Conservation (phyloP, 2,888 invertebrate genomes). For the Elaeidobius kamerunicus region DNA sequence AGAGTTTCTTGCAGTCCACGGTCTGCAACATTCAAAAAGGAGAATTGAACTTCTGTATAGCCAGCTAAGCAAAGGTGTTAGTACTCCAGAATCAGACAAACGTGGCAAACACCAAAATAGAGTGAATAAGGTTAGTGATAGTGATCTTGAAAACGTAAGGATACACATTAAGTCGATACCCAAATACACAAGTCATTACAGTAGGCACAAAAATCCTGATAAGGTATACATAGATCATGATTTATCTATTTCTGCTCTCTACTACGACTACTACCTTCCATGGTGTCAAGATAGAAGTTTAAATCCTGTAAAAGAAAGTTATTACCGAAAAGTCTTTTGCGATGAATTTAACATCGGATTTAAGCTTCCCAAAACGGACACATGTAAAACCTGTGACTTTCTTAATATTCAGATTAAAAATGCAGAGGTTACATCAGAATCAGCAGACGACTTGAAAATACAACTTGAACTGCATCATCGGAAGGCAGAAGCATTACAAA, state of each 20-base stretch:
- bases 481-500: slow-evolving; percentile 30
- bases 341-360: slow-evolving; percentile 32
- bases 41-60: background rate
- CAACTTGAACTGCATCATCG: slow-evolving; percentile 30
- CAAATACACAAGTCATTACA: slow-evolving; percentile 1
- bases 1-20: background rate
- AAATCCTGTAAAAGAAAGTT: slow-evolving; percentile 10
- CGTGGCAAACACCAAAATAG: slow-evolving; percentile 21
- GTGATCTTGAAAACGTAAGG: slow-evolving; percentile 9
- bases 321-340: slow-evolving; percentile 23
- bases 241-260: background rate
- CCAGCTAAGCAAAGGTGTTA: background rate
- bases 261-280: slow-evolving; percentile 7
- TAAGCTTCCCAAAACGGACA: slow-evolving; percentile 32
- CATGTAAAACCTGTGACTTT: slow-evolving; percentile 27
- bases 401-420: slow-evolving; percentile 24
- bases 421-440: background rate
- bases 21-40: background rate
- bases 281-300: slow-evolving; percentile 12
- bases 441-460: slow-evolving; percentile 3
- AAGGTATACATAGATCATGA: background rate
- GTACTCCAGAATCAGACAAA: slow-evolving; percentile 18
- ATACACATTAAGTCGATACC: slow-evolving; percentile 6
- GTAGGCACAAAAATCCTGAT: background rate
- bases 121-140: slow-evolving; percentile 5